A percentile compares a stretch with the other conserved stretches of the same genome.
Conservation (phyloP, 2,113 vertebrate genomes). For the Catharus bicknelli region DNA sequence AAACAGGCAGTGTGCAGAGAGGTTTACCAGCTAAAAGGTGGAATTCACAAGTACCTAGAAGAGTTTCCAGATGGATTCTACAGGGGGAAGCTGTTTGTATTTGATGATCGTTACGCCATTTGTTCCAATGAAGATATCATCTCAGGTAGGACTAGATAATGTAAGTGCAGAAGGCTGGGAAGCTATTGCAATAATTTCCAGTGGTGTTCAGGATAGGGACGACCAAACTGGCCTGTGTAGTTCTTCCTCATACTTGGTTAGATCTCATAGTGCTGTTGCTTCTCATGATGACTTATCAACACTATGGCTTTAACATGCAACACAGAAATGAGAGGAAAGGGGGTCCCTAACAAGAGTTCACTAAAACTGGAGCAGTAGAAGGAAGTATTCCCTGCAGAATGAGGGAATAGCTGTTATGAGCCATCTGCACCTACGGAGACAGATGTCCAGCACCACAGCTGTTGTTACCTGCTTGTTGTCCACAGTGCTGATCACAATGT, state of each 20-base stretch:
- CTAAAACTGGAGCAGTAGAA: neutral
- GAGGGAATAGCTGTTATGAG: neutral
- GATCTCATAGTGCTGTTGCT: neutral
- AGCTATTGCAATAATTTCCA: neutral
- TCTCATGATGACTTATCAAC: neutral
- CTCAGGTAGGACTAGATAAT: conserved; percentile 79
- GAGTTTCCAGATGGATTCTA: conserved; percentile 93
- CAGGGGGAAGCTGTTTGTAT: conserved; percentile 95
- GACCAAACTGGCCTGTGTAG: neutral
- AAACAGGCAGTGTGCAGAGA: conserved; percentile 89
- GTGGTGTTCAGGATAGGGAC: neutral
- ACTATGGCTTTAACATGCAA: neutral
- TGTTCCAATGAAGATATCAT: conserved; percentile 86
- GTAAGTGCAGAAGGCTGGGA: neutral
- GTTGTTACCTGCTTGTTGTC: neutral
- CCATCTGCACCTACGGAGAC: neutral
- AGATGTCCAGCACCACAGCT: neutral
- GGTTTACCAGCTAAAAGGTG: conserved; percentile 94
- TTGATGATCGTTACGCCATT: conserved; percentile 94
- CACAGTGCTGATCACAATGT: neutral
- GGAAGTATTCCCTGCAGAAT: neutral
- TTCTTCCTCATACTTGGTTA: neutral
- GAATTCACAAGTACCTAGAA: conserved; percentile 96
- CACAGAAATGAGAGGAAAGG: neutral
- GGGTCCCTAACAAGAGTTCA: neutral